A percentile compares a stretch with the other conserved stretches of the same genome.
phyloP scores from a whole-genome alignment of 2,888 invertebrate genomes.

The Dichetophora obliterata region DNA sequence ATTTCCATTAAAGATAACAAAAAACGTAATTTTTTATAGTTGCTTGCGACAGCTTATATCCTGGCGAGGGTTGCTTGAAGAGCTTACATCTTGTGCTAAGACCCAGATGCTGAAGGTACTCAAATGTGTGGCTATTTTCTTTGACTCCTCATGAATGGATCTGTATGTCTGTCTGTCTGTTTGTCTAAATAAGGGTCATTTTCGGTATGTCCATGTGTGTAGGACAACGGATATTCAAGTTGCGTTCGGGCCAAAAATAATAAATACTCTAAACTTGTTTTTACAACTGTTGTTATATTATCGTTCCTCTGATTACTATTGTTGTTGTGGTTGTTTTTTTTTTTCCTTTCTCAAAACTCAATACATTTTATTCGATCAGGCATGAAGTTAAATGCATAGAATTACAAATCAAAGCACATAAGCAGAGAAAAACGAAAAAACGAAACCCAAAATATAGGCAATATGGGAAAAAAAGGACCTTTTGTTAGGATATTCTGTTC shows the following conservation, averaged over 20 bases:
- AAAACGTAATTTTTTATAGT: slow-evolving; percentile 13
- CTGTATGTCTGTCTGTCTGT: too few relatives aligned
- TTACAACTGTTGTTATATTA: not conserved
- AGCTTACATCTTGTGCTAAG: too few relatives aligned
- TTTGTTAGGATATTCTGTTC: not conserved
- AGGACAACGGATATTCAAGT: too few relatives aligned
- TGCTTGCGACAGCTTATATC: not conserved
- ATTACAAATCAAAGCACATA: slow-evolving; percentile 12
- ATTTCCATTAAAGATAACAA: slow-evolving; percentile 31
- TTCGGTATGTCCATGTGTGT: too few relatives aligned
- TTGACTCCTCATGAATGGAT: too few relatives aligned
- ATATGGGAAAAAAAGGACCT: not conserved
- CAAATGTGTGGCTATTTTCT: too few relatives aligned
- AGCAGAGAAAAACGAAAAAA: not conserved
- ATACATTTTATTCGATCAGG: slow-evolving; percentile 20
- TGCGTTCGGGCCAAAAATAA: not conserved
- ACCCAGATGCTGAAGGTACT: too few relatives aligned
- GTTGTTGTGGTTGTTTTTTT: slow-evolving; percentile 1
- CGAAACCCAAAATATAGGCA: not conserved
- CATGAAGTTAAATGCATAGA: not conserved
- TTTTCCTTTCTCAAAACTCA: not conserved
- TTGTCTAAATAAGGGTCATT: too few relatives aligned
- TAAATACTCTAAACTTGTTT: not conserved
- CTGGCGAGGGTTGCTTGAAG: too few relatives aligned
- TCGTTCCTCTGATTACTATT: not conserved